phyloP scores from a whole-genome alignment of 1,140 invertebrate species.

The Dendrolimus punctatus region DNA sequence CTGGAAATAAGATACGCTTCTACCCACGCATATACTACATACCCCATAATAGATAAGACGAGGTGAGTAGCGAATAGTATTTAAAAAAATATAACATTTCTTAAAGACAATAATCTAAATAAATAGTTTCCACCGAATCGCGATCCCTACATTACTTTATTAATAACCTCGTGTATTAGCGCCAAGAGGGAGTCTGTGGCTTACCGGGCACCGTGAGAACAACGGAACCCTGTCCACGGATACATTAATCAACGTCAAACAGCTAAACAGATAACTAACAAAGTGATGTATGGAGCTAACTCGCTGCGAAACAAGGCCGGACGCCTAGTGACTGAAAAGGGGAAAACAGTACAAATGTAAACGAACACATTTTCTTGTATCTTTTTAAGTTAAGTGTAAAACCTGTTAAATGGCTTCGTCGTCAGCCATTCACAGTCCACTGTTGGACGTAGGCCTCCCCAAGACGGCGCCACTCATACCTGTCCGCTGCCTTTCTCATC shows the following conservation, averaged over 20 bases:
- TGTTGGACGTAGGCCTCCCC: no score
- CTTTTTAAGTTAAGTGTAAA: background rate
- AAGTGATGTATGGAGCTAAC: conserved; percentile 36
- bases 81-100: no score
- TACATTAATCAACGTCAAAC: conserved; percentile 37
- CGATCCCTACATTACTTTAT: background rate
- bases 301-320: conserved; percentile 26
- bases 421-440: no score
- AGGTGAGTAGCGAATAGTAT: no score
- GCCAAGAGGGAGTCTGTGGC: background rate
- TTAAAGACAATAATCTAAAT: no score
- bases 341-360: background rate
- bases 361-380: background rate
- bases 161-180: conserved; percentile 5
- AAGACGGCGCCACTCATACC: no score
- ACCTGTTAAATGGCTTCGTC: no score
- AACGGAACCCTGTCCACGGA: conserved; percentile 15
- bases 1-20: no score
- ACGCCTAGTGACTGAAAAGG: background rate
- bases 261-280: conserved; percentile 34
- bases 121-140: no score
- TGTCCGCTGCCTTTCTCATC: no score
- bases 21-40: no score
- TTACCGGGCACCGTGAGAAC: conserved; percentile 7
- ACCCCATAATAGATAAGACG: no score